Base-by-base conservation (phyloP, 2,113 vertebrate species). In the Channa argus region DNA sequence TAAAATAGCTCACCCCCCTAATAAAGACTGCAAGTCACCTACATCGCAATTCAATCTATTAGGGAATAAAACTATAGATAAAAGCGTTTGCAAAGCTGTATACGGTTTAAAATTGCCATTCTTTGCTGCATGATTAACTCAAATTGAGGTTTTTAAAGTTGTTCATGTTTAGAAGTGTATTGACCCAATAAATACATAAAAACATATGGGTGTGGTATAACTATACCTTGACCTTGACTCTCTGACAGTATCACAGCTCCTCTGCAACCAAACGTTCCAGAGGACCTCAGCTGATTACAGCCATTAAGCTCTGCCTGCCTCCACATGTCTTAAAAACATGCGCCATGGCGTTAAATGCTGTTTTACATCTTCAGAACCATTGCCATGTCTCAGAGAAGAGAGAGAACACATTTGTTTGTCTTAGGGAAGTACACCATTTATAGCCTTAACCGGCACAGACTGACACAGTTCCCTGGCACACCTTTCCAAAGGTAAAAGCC, bases 251-350 rank as follows among this genome's bases (percentile, higher is more conserved):
- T 73, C 58, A 44, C 6, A 51, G 41, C 14, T 68, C 3, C 38
- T 55, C 49, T 5, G 5, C 5, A 3, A 58, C 41, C 10, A 63
- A 61, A 65, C 55, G 54, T 56, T 64, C 24, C 4, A 45, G 34
- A 65, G 15, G 67, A 77, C 12, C 38, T 56, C 46, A 63, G 8
- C 1, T 2, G 33, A 62, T 46, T 41, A 38, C 56, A 6, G 1
- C 56, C 62, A 39, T 54, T 71, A 6, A 60, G 51, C 53, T 66
- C 37, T 68, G 33, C 79, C 38, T 88, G 77, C 70, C 77, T 73
- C 50, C 73, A 80, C 85, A 78, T 38, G 88, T 80, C 74, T 5
- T 8, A 11, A 34, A 5, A 70, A 44, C 13, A 50, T 12, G 66
- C 46, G 43, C 33, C 44, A 37, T 24, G 60, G 61, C 38, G 51